Evolutionary conservation across 2,888 invertebrate genomes (phyloP), one percentile per base, ranked within the genome.

Genomic region (Lagria hirta): DNA sequence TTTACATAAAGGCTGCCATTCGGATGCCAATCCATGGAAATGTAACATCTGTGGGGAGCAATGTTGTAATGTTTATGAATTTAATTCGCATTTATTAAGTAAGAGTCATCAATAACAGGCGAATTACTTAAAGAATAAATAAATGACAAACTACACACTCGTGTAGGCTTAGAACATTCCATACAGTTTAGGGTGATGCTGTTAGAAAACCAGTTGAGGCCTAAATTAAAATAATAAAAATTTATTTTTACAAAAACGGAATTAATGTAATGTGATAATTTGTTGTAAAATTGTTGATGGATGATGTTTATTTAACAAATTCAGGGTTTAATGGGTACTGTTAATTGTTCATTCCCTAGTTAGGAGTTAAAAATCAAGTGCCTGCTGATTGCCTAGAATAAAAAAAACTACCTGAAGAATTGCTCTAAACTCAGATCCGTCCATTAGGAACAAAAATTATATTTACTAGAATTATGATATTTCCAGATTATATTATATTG

Each of bases 21-120:
- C 95, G 58, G 93, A 94, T 68, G 88, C 91, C 56, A 95, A 96
- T 75, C 96, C 97, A 1, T 97, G 86, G 86, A 94, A 94, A 74
- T 96, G 96, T 74, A 97, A 97, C 75, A 91, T 97, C 59, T 98
- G 97, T 72, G 96, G 96, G 30, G 91, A 93, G 71, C 87, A 89
- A 69, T 93, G 93, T 73, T 87, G 86, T 72, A 93, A 95, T 68
- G 88, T 95, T 38, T 96, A 96, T 75, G 94, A 96, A 73, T 97
- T 97, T 78, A 94, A 95, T 78, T 91, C 93, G 60, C 94, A 95
- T 80, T 80, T 94, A 69, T 78, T 94, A 58, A 93, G 93, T 74
- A 92, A 92, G 74, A 91, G 90, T 73, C 93, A 93, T 75, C 91
- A 93, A 54, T 71, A 11, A 28, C 5, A 55, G 49, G 32, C 43